Base-by-base conservation (phyloP, 2,888 invertebrate species). In the Polymixis lichenea region DNA sequence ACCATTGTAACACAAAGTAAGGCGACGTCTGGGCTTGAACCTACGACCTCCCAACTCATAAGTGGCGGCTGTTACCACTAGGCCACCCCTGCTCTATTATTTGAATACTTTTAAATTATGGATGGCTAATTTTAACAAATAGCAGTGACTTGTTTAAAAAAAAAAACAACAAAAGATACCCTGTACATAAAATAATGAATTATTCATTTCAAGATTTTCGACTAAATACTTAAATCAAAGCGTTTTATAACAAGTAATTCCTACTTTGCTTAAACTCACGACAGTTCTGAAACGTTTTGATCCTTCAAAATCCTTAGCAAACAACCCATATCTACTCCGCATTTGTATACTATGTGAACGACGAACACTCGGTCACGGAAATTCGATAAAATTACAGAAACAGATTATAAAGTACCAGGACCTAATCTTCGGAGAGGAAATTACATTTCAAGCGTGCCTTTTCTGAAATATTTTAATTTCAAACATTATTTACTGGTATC, bases 401-500 rank as follows among this genome's bases (percentile, higher is more conserved):
- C 73, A 43, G 82, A 56, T 75, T 60, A 85, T 25, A 64, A 76
- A 82, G 43, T 46, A 71, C 53, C 66, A 75, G 51, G 32, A 61
- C 32, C 55, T 82, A 58, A 82, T 86, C 67, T 72, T 65, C 32
- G 43, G 0, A 56, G 49, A 86, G 82, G 82, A 82, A 82, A 82
- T 82, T 82, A 65, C 49, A 75, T 86, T 77, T 58, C 46, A 32
- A 56, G 56, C 53, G 28, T 72, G 77, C 64, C 67, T 56, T 82
- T 77, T 65, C 60, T 49, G 25, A 28, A 60, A 77, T 61, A 72
- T 82, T 72, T 82, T 65, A 77, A 77, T 82, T 85, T 72, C 49
- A 70, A 86, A 86, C 77, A 77, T 86, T 69, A 86, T 72, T 86
- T 69, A 83, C 61, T 86, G 78, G 17, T 55, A 77, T 28, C 55